Percentiles rank a stretch among this genome's conserved stretches.
Evolutionary conservation across 2,888 invertebrate species (phyloP).

Genomic region (Athripsodes cinereus): DNA sequence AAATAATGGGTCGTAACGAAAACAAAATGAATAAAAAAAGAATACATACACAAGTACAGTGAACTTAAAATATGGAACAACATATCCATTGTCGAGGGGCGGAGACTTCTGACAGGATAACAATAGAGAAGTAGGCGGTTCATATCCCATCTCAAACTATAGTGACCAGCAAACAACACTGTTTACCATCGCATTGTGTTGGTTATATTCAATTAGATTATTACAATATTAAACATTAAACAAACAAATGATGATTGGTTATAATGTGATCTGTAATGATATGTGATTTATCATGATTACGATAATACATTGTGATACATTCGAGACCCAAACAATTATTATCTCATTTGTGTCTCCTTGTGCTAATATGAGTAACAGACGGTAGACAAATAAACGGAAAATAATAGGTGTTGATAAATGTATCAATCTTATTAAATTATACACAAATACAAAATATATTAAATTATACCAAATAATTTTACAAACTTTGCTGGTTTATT

Average conservation of each 20-base stretch:
- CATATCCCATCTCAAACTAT: conserved; percentile 5
- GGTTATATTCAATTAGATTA: not conserved
- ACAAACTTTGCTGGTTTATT: too few relatives aligned
- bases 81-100: conserved; percentile 17
- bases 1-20: not conserved
- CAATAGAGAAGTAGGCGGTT: conserved; percentile 19
- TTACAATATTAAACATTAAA: not conserved
- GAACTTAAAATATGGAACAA: conserved; percentile 23
- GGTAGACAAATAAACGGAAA: too few relatives aligned
- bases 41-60: not conserved
- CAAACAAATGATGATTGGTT: not conserved
- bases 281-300: too few relatives aligned
- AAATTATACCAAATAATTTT: too few relatives aligned
- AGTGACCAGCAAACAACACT: conserved; percentile 7
- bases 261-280: not conserved
- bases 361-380: too few relatives aligned
- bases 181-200: conserved; percentile 3
- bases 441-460: too few relatives aligned
- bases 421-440: too few relatives aligned
- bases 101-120: conserved; percentile 20
- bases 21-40: not conserved
- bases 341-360: too few relatives aligned
- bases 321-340: too few relatives aligned
- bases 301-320: too few relatives aligned
- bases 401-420: too few relatives aligned